These are phyloP conservation scores for Varanus komodoensis DNA, from an alignment of 2,113 vertebrate genomes.

Conservation along the genomic window DNA sequence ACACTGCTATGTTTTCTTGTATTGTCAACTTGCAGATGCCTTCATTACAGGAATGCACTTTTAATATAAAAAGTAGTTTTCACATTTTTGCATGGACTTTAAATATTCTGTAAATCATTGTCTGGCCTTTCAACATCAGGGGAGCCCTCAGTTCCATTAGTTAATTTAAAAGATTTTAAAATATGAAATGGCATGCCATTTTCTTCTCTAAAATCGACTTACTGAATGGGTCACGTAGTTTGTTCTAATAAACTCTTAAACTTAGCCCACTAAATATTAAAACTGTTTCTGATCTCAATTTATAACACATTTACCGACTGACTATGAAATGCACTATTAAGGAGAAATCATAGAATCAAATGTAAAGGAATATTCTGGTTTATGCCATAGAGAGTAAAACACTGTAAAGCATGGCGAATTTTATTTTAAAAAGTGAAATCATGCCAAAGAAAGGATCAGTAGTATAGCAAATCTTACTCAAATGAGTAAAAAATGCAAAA, in stretches of 20 bases:
- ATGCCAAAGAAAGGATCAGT: neutral
- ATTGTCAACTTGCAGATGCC: conserved; percentile 99
- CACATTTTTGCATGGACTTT: conserved; percentile 82
- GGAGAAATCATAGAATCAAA: conserved; percentile 46
- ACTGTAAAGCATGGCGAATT: conserved; percentile 43
- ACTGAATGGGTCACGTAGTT: conserved; percentile 48
- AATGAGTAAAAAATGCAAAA: neutral
- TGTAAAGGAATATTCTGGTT: conserved; percentile 51
- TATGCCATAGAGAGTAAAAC: conserved; percentile 44
- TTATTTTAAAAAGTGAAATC: conserved; percentile 13
- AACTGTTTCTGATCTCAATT: conserved; percentile 33
- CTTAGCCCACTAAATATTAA: conserved; percentile 41
- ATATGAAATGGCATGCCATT: conserved; percentile 7
- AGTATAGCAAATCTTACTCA: conserved; percentile 1
- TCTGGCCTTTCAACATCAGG: conserved; percentile 72
- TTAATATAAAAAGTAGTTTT: conserved; percentile 81
- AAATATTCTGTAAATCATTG: conserved; percentile 82
- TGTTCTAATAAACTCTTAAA: conserved; percentile 46
- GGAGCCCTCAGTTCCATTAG: conserved; percentile 21
- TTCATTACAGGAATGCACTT: conserved; percentile 82
- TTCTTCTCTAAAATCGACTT: conserved; percentile 54
- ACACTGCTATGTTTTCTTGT: conserved; percentile 81
- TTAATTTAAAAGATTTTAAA: conserved; percentile 59
- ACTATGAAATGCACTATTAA: conserved; percentile 44
- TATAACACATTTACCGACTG: conserved; percentile 55